Evolutionary conservation across 1,140 invertebrate species (phyloP).

Genomic region (Bombus difficillimus): DNA sequence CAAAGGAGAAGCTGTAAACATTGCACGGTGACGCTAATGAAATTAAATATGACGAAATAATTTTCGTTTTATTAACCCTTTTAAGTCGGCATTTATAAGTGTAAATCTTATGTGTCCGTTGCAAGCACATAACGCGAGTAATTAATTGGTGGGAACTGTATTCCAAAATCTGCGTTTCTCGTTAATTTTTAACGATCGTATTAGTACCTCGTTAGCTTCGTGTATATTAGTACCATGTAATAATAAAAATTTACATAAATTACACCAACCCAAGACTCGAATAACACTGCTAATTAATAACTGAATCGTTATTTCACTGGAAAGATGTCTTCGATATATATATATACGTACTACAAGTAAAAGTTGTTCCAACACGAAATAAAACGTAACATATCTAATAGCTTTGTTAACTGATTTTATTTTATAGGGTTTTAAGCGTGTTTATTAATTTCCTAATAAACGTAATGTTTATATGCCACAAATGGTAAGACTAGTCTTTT

Average conservation of each 20-base stretch:
- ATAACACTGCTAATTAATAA: not conserved
- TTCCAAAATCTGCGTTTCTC: not conserved
- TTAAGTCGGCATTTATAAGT: not conserved
- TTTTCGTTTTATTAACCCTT: not conserved
- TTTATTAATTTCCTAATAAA: not conserved
- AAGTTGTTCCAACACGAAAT: not conserved
- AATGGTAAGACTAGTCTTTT: not conserved
- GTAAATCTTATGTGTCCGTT: not conserved
- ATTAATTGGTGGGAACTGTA: not conserved
- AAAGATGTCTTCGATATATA: not conserved
- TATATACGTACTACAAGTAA: not conserved
- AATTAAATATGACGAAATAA: slow-evolving; percentile 8
- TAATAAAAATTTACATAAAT: not conserved
- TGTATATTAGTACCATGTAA: not conserved
- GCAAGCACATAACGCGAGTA: not conserved
- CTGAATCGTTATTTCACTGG: not conserved
- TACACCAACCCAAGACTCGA: not conserved
- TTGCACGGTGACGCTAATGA: not conserved
- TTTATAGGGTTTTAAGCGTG: not conserved
- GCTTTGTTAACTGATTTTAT: no score
- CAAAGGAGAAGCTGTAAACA: not conserved
- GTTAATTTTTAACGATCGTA: not conserved
- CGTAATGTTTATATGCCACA: not conserved
- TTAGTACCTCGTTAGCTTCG: slow-evolving; percentile 1
- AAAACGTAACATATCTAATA: not conserved